These are phyloP conservation scores for Xanthorhoe spadicearia DNA, from an alignment of 2,888 invertebrate species.

Conservation along the genomic window DNA sequence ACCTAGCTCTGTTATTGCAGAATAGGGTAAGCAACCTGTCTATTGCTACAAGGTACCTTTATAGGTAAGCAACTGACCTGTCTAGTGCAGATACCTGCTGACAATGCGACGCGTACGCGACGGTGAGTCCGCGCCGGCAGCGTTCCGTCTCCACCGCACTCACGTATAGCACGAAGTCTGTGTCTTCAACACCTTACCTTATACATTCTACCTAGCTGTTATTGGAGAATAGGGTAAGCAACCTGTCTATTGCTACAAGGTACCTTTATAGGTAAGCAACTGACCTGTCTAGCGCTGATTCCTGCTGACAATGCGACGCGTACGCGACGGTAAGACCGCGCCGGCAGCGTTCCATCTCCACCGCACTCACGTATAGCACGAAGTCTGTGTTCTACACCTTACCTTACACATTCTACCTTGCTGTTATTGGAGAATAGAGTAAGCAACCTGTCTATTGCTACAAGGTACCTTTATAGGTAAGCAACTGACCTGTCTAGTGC, in stretches of 20 bases:
- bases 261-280: no score
- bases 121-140: slow-evolving; percentile 95
- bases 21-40: no score
- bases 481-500: no score
- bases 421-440: no score
- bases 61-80: slow-evolving; percentile 87
- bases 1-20: no score
- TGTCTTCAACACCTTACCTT: slow-evolving; percentile 87
- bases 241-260: no score
- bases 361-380: slow-evolving; percentile 97
- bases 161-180: slow-evolving; percentile 98
- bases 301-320: slow-evolving; percentile 99
- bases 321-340: slow-evolving; percentile 97
- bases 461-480: no score
- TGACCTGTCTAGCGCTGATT: slow-evolving; percentile 94
- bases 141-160: slow-evolving; percentile 96
- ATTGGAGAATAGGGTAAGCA: no score
- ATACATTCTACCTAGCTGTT: no score
- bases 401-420: slow-evolving; percentile 22
- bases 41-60: no score
- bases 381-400: slow-evolving; percentile 95
- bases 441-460: no score
- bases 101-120: slow-evolving; percentile 99
- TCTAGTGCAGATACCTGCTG: slow-evolving; percentile 97
- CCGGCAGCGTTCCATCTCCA: slow-evolving; percentile 96